Base-by-base conservation (phyloP, 2,797 vertebrate species). In the Alauda arvensis region DNA sequence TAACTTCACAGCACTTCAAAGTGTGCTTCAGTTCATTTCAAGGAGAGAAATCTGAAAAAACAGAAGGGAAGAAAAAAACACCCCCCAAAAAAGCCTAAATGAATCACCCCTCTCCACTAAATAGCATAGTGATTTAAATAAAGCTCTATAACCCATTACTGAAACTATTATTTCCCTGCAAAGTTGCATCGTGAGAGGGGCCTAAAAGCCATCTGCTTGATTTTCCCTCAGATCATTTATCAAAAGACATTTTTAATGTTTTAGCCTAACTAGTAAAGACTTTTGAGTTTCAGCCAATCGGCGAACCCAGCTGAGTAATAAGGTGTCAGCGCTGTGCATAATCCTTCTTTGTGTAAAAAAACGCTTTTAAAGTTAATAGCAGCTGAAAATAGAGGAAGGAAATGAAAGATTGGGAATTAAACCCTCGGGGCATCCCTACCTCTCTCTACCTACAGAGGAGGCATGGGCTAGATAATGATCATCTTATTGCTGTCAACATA, bases 161-260 rank as follows among this genome's bases (percentile, higher is more conserved):
- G 60, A 86, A 91, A 84, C 89, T 85, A 89, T 85, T 94, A 91
- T 89, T 89, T 92, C 77, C 69, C 56, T 60, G 62, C 63, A 86
- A 92, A 91, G 59, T 56, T 66, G 65, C 80, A 51, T 39, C 1
- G 0, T 69, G 67, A 91, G 56, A 89, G 21, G 23, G 69, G 55
- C 74, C 89, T 90, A 93, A 90, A 82, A 94, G 84, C 67, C 90
- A 94, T 94, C 88, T 93, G 87, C 93, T 88, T 93, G 80, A 89
- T 93, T 96, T 89, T 85, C 78, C 80, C 82, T 92, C 90, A 91
- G 87, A 91, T 90, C 88, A 90, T 91, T 92, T 93, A 79, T 94
- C 80, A 79, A 85, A 95, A 94, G 92, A 86, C 72, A 72, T 83
- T 90, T 94, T 91, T 69, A 93, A 92, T 93, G 92, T 71, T 94